Conservation (phyloP, 2,797 vertebrate genomes). For the Oophaga sylvatica region DNA sequence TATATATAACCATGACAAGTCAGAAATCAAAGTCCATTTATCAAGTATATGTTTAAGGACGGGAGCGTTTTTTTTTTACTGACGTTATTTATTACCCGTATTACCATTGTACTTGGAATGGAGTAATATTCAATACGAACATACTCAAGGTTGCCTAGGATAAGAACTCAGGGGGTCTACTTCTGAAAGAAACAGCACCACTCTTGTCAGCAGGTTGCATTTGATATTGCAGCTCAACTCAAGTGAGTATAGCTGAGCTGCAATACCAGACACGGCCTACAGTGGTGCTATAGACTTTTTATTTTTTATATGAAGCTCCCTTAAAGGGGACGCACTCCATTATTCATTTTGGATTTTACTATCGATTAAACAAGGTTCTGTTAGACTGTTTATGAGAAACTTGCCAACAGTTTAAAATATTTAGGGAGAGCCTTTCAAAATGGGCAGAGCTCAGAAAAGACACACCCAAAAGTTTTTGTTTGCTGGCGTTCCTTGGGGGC, state of each 20-base stretch:
- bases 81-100: constrained; percentile 7
- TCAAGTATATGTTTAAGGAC: constrained; percentile 31
- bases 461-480: too few species aligned
- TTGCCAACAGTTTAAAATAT: too few species aligned
- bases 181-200: background rate
- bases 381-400: too few species aligned
- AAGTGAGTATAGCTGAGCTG: background rate
- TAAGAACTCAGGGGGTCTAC: background rate
- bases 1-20: constrained; percentile 41
- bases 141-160: background rate
- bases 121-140: background rate
- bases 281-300: background rate
- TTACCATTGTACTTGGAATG: constrained; percentile 13
- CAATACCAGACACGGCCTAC: background rate
- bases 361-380: too few species aligned
- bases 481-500: too few species aligned
- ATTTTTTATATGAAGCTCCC: background rate
- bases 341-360: background rate
- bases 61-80: constrained; percentile 13
- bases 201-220: background rate
- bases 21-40: constrained; percentile 40
- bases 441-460: too few species aligned
- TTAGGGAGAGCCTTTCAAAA: too few species aligned
- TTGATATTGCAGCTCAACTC: background rate
- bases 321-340: too few species aligned